Evolutionary conservation across 2,797 vertebrate genomes (phyloP).

Genomic region (Rhincodon typus): DNA sequence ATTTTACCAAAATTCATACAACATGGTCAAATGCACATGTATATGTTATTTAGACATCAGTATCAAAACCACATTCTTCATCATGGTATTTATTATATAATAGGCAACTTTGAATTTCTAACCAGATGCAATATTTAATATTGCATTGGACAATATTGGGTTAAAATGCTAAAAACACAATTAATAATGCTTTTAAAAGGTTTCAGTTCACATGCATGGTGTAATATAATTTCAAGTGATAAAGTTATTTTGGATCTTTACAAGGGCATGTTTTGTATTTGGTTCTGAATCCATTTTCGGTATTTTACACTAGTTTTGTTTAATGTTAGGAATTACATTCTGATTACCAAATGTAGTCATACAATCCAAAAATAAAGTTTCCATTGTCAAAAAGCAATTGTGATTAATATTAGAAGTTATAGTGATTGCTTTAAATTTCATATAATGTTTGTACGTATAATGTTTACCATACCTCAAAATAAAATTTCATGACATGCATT

Average conservation of each 20-base stretch:
- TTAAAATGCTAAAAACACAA: background rate
- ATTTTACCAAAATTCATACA: background rate
- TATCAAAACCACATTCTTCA: background rate
- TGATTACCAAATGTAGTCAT: background rate
- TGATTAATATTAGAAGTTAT: background rate
- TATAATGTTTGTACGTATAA: background rate
- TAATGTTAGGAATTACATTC: background rate
- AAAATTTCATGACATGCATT: background rate
- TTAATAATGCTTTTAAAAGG: background rate
- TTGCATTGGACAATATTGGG: background rate
- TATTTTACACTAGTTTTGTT: background rate
- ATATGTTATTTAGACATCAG: background rate
- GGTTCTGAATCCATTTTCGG: background rate
- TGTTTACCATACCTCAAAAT: background rate
- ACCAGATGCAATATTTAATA: background rate
- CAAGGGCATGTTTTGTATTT: background rate
- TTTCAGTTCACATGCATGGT: background rate
- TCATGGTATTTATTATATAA: background rate
- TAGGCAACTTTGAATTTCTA: background rate
- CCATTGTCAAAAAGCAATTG: background rate
- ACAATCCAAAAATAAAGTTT: background rate
- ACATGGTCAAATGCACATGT: background rate
- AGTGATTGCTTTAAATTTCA: background rate
- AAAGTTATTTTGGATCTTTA: background rate
- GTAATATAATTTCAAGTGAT: background rate